These are phyloP conservation scores for Andrena cerasifolii DNA, from an alignment of 1,140 invertebrate genomes.

Conservation along the genomic window DNA sequence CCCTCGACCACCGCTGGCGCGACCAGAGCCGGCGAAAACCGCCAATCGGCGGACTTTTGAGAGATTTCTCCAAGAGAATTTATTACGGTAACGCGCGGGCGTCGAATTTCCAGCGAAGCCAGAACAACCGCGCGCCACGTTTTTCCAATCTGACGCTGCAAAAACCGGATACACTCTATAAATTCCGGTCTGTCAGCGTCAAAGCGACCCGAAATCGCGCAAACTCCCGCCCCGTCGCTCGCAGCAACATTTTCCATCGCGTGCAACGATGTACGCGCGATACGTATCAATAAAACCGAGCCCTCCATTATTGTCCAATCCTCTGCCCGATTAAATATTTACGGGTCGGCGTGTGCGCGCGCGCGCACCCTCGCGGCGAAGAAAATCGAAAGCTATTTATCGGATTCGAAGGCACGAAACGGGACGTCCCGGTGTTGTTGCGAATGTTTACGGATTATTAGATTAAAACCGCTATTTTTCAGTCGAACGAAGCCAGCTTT, in stretches of 20 bases:
- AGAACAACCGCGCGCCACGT: not conserved
- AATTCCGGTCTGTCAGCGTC: not conserved
- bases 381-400: no score
- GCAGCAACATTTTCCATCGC: not conserved
- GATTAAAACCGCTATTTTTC: slow-evolving; percentile 1
- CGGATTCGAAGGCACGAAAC: not conserved
- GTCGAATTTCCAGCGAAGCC: no score
- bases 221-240: not conserved
- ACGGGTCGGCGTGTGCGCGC: no score
- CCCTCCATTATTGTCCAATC: not conserved
- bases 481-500: not conserved
- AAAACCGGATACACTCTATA: not conserved
- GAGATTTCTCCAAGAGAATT: not conserved
- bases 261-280: not conserved
- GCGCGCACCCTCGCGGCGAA: no score
- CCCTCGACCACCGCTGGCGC: no score
- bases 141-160: not conserved
- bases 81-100: not conserved
- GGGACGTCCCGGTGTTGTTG: not conserved
- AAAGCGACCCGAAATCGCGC: not conserved
- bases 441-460: slow-evolving; percentile 1
- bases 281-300: not conserved
- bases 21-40: no score
- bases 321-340: not conserved
- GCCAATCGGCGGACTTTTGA: no score